phyloP scores from a whole-genome alignment of 2,797 vertebrate species.

The Thamnophis elegans region DNA sequence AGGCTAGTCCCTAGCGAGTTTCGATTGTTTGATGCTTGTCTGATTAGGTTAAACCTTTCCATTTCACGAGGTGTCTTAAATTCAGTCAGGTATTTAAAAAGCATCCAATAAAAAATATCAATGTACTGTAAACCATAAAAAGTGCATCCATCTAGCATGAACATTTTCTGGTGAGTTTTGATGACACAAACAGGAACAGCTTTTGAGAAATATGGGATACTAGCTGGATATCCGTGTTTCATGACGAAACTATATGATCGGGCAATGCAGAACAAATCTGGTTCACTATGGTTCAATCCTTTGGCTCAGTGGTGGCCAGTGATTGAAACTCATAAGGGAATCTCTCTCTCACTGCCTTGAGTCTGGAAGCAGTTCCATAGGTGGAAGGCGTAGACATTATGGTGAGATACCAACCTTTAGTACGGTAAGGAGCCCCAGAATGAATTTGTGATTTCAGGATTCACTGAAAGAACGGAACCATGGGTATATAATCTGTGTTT shows the following conservation, averaged over 20 bases:
- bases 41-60: background rate
- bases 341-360: too few species aligned
- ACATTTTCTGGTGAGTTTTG: background rate
- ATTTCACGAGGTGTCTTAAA: background rate
- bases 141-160: background rate
- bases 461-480: background rate
- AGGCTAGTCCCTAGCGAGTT: background rate
- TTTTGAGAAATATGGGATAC: background rate
- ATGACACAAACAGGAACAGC: background rate
- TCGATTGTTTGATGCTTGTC: background rate
- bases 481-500: background rate
- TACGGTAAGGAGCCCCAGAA: too few species aligned
- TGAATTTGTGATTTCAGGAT: background rate
- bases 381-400: too few species aligned
- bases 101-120: background rate
- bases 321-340: too few species aligned
- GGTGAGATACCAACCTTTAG: too few species aligned
- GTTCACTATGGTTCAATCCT: too few species aligned
- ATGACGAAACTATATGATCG: too few species aligned
- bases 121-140: background rate
- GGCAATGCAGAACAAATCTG: too few species aligned
- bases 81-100: background rate
- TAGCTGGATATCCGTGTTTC: too few species aligned
- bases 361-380: too few species aligned
- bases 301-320: too few species aligned